phyloP scores from a whole-genome alignment of 2,113 vertebrate species.

The Numida meleagris region DNA sequence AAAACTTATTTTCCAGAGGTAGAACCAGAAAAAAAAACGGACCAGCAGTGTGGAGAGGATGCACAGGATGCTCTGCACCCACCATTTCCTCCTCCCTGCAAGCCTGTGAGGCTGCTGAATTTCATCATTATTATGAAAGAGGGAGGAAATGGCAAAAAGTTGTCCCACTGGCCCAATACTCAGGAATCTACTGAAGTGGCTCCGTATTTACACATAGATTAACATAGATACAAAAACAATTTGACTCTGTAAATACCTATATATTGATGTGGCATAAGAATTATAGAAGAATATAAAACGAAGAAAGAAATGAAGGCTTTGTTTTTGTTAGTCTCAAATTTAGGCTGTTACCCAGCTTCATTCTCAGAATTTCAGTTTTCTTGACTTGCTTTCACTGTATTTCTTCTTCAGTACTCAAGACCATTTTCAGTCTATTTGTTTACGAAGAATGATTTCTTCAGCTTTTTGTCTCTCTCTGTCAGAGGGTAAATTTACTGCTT shows the following conservation, averaged over 20 bases:
- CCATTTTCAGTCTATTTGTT: not conserved
- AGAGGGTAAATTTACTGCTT: not conserved
- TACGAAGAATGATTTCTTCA: not conserved
- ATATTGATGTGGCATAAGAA: not conserved
- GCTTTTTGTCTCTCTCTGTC: not conserved
- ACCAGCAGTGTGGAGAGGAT: not conserved
- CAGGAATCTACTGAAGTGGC: not conserved
- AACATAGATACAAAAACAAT: not conserved
- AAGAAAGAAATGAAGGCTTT: not conserved
- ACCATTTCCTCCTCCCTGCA: not conserved
- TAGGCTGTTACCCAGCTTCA: not conserved
- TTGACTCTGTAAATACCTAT: not conserved
- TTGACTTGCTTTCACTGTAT: fast-evolving
- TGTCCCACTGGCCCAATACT: not conserved
- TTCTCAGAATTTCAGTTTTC: slow-evolving; percentile 11
- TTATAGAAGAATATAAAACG: not conserved
- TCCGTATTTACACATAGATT: not conserved
- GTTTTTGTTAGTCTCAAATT: not conserved
- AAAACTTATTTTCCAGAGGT: not conserved
- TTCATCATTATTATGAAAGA: not conserved
- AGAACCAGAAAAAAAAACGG: not conserved
- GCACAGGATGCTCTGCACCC: not conserved
- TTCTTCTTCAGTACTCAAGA: not conserved
- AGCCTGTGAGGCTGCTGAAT: not conserved
- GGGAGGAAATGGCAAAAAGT: not conserved